Base-by-base conservation (phyloP, 23 tunicate genomes). In the Halocynthia roretzi region DNA sequence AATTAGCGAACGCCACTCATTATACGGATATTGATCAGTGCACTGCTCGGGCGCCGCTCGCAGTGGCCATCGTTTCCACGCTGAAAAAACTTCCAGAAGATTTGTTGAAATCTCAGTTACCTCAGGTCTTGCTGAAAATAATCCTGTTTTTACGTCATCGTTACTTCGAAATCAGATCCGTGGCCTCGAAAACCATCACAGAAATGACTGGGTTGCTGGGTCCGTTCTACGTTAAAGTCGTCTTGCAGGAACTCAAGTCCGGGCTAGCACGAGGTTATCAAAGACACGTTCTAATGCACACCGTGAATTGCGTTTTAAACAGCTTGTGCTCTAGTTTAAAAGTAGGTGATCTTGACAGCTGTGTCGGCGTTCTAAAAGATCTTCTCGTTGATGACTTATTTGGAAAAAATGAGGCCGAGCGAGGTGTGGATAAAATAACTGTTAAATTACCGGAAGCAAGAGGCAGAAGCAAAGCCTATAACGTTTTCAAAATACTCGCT, bases 371-470 rank as follows among this genome's bases (percentile, higher is more conserved):
- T 67, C 14, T 94, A 53, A 77, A 74, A 8, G 87, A 87, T 14
- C 66, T 88, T 66, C 20, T 85, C 18, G 68, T 64, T 50, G 90
- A 81, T 7, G 91, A 86, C 50, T 68, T 94, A 11, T 85, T 94
- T 69, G 99, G 91, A 10, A 71, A 66, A 22, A 44, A 71, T 1
- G 96, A 82, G 5, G 87, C 76, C 14, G 91, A 94, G 50, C 83
- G 92, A 61, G 60, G 66, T 19, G 86, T 77, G n/a, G 95, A 76
- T 10, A 68, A 81, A 72, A 55, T 89, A 7, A 56, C 71, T 8
- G 75, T 81, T 44, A 94, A 89, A 72, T 81, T 85, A 23, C 99
- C 99, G 19, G 99, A 94, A 65, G 96, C 96, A n/a, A 48, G 75
- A 31, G 99, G 99, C n/a, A 63, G 83, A 6, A 88, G 82, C 70